These are phyloP conservation scores for Balanococcus diminutus DNA, from an alignment of 2,888 invertebrate genomes.

Conservation along the genomic window DNA sequence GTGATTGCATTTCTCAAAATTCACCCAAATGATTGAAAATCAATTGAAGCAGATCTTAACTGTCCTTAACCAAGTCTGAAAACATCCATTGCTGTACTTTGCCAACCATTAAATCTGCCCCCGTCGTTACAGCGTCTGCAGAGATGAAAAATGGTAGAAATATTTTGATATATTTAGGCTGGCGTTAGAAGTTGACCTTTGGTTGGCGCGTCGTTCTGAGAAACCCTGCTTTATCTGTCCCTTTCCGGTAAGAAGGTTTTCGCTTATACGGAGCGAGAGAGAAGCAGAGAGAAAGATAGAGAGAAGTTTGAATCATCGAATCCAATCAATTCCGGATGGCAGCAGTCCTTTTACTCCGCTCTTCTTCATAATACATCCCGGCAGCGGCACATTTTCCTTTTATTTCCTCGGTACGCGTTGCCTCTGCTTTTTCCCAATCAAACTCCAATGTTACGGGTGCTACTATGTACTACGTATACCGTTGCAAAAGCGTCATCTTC, in stretches of 20 bases:
- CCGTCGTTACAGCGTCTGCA: too few relatives aligned
- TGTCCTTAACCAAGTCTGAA: too few relatives aligned
- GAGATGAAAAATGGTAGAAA: too few relatives aligned
- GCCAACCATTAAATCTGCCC: too few relatives aligned
- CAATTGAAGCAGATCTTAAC: too few relatives aligned
- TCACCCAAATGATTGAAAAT: too few relatives aligned
- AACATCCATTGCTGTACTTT: too few relatives aligned
- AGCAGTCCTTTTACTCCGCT: conserved; percentile 35
- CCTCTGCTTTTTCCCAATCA: conserved; percentile 53
- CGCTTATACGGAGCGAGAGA: neutral
- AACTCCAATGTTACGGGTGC: conserved; percentile 48
- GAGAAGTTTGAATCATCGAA: conserved; percentile 51
- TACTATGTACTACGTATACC: neutral
- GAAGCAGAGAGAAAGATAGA: neutral
- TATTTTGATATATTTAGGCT: neutral
- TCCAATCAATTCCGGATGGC: conserved; percentile 53
- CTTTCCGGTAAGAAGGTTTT: conserved; percentile 24
- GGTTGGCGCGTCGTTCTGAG: conserved; percentile 13
- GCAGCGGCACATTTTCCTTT: conserved; percentile 44
- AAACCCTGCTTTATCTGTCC: conserved; percentile 51
- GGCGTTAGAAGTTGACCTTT: neutral
- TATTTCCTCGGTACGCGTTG: conserved; percentile 47
- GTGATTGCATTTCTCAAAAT: too few relatives aligned
- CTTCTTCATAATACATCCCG: conserved; percentile 42
- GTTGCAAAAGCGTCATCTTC: conserved; percentile 54